Evolutionary conservation across 1,140 invertebrate species (phyloP).

Genomic region (Aphelinus atriplicis): DNA sequence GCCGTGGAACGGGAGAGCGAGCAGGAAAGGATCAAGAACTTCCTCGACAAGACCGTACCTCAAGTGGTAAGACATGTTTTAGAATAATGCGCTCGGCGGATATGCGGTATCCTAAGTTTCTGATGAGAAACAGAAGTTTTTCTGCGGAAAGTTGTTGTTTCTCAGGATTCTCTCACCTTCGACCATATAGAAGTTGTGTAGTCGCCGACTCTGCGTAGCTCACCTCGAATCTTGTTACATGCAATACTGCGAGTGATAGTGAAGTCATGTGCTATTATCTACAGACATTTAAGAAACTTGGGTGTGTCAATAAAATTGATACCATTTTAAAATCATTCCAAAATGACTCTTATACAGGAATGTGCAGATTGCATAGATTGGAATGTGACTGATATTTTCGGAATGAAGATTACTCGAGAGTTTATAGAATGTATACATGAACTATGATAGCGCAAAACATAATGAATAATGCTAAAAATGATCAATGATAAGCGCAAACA

Average conservation of each 20-base stretch:
- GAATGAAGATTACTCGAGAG: no score
- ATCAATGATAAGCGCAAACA: conserved; percentile 29
- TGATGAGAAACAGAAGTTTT: conserved; percentile 41
- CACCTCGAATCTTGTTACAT: no score
- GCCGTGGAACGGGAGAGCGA: not conserved
- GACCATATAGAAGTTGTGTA: not conserved
- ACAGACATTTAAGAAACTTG: no score
- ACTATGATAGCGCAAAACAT: not conserved
- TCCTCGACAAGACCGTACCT: conserved; percentile 37
- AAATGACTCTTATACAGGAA: no score
- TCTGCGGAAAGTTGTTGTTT: conserved; percentile 17
- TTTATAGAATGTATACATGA: no score
- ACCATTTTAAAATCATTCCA: no score
- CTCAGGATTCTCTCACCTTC: conserved; percentile 9
- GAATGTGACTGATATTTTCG: no score
- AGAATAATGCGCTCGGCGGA: conserved; percentile 33
- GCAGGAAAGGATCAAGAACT: conserved; percentile 42
- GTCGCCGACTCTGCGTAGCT: no score
- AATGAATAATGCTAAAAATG: conserved; percentile 1
- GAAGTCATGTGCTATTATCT: no score
- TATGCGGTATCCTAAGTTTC: conserved; percentile 31
- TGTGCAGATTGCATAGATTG: no score
- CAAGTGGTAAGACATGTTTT: conserved; percentile 39
- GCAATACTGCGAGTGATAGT: no score
- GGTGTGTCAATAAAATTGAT: no score